Conservation (phyloP, 1,140 invertebrate species). For the Drosophila pandora region DNA sequence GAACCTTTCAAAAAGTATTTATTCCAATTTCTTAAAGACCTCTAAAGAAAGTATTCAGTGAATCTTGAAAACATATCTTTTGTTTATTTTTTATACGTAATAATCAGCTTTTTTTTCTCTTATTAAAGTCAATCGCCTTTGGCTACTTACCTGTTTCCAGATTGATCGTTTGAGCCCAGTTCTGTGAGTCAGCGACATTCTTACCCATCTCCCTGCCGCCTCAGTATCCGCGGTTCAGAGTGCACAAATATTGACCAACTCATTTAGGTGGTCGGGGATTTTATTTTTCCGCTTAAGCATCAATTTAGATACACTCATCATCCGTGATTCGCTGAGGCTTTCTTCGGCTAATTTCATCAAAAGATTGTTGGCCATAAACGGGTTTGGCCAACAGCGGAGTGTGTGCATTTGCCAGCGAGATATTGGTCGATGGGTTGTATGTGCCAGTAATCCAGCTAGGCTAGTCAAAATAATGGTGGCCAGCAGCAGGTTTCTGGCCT, state of each 20-base stretch:
- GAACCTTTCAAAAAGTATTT: background rate
- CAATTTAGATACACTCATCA: constrained; percentile 40
- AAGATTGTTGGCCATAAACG: constrained; percentile 13
- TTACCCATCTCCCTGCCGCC: background rate
- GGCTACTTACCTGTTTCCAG: constrained; percentile 47
- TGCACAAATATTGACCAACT: constrained; percentile 68
- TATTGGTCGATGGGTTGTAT: constrained; percentile 7
- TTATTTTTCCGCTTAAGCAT: constrained; percentile 31
- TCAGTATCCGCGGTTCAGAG: constrained; percentile 37
- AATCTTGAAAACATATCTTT: too few species aligned
- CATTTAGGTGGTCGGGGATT: constrained; percentile 48
- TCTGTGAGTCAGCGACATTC: constrained; percentile 58
- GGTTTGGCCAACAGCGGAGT: constrained; percentile 4
- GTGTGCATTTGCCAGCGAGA: constrained; percentile 9
- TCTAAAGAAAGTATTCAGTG: too few species aligned
- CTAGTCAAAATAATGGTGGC: constrained; percentile 41
- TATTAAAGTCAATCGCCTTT: background rate
- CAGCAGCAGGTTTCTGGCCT: constrained; percentile 55
- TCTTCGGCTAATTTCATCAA: constrained; percentile 32
- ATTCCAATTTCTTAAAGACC: background rate
- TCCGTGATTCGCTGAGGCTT: background rate
- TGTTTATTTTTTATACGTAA: too few species aligned
- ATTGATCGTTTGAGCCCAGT: constrained; percentile 34
- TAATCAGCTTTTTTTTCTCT: background rate
- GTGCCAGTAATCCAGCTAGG: constrained; percentile 41